Evolutionary conservation across 1,140 invertebrate genomes (phyloP).

Genomic region (Platorchestia sp.): DNA sequence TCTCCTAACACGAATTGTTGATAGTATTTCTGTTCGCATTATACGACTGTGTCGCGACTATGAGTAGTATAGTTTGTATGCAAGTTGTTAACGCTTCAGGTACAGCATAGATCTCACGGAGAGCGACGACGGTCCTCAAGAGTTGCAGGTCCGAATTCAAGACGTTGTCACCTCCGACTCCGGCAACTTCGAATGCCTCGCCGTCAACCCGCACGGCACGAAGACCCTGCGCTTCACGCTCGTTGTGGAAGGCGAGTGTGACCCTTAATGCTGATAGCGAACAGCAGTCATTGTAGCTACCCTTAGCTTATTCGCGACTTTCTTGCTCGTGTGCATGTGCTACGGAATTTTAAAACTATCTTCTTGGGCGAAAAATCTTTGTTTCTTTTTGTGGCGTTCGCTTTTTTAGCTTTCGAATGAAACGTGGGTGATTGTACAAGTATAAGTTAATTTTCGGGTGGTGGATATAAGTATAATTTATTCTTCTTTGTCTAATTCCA

Average conservation of each 20-base stretch:
- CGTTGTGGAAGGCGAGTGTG: conserved; percentile 86
- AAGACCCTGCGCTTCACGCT: conserved; percentile 95
- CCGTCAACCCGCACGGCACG: conserved; percentile 93
- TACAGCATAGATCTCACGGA: background rate
- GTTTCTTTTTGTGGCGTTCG: no score
- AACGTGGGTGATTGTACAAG: no score
- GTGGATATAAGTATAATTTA: no score
- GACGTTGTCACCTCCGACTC: conserved; percentile 76
- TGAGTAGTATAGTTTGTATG: background rate
- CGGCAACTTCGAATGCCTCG: conserved; percentile 93
- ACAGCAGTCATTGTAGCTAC: no score
- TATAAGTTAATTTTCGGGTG: no score
- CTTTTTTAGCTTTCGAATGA: no score
- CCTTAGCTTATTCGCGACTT: no score
- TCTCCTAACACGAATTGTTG: background rate
- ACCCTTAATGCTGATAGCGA: no score
- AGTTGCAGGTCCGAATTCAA: background rate
- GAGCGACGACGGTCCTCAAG: background rate
- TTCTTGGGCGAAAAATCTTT: no score
- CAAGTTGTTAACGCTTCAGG: background rate
- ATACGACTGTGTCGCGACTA: background rate
- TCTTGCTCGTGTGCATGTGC: no score
- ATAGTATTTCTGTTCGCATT: background rate
- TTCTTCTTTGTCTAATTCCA: no score
- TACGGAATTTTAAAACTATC: no score